Conservation (phyloP, 2,888 invertebrate genomes). For the Danaus chrysippus region DNA sequence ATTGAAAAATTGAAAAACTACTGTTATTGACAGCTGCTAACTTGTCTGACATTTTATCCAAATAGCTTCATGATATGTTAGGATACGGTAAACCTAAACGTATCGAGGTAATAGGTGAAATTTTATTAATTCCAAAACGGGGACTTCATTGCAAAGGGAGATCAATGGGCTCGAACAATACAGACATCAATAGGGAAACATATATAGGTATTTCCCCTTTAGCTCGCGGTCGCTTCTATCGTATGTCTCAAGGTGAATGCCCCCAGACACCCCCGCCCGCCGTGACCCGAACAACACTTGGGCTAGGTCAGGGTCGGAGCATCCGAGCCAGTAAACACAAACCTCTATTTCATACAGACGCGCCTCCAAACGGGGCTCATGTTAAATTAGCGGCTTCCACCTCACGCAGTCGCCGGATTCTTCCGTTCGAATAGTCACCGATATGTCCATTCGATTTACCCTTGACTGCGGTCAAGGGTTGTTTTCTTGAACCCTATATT, state of each 20-base stretch:
- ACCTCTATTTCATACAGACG: slow-evolving; percentile 38
- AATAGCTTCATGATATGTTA: too few species aligned
- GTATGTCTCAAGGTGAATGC: slow-evolving; percentile 74
- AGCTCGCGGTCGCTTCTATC: slow-evolving; percentile 50
- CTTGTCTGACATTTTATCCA: too few species aligned
- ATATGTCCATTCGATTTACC: slow-evolving; percentile 61
- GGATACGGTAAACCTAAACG: too few species aligned
- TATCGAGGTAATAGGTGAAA: too few species aligned
- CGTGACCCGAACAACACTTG: slow-evolving; percentile 73
- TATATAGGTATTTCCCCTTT: slow-evolving; percentile 30
- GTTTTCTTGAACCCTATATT: slow-evolving; percentile 26
- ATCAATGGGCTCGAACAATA: slow-evolving; percentile 11
- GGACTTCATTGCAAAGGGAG: slow-evolving; percentile 8
- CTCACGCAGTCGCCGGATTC: slow-evolving; percentile 63
- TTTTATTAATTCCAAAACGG: neutral
- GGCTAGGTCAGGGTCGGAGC: slow-evolving; percentile 75
- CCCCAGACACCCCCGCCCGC: slow-evolving; percentile 66
- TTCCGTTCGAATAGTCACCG: slow-evolving; percentile 72
- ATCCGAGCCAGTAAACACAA: slow-evolving; percentile 50
- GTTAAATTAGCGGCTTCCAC: slow-evolving; percentile 43
- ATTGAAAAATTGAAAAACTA: too few species aligned
- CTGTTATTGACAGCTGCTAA: too few species aligned
- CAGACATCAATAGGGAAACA: slow-evolving; percentile 19
- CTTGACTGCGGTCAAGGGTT: slow-evolving; percentile 62
- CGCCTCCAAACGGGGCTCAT: slow-evolving; percentile 36